Evolutionary conservation across 2,113 vertebrate genomes (phyloP).

Genomic region (Sakesphorus luctuosus): DNA sequence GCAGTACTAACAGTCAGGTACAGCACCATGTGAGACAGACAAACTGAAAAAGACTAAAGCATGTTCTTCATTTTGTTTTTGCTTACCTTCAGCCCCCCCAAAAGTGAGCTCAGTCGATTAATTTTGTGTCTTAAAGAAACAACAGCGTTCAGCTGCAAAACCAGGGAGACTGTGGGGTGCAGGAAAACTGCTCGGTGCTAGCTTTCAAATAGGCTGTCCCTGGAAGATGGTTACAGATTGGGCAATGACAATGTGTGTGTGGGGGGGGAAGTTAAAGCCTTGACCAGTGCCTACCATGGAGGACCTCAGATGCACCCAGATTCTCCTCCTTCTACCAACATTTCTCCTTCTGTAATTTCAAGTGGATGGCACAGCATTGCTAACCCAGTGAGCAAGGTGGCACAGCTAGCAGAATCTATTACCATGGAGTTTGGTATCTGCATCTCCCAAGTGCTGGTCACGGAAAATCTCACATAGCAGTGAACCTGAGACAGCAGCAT

Average conservation of each 20-base stretch:
- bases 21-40: not conserved
- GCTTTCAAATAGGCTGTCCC: not conserved
- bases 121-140: not conserved
- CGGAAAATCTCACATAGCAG: not conserved
- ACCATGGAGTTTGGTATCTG: not conserved
- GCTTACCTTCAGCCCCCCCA: not conserved
- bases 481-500: not conserved
- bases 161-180: too few relatives aligned
- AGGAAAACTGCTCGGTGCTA: not conserved
- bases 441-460: not conserved
- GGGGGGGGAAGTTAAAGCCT: not conserved
- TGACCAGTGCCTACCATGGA: rapidly evolving
- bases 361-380: not conserved
- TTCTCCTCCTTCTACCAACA: not conserved
- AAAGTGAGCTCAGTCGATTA: not conserved
- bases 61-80: not conserved
- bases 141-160: not conserved
- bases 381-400: not conserved
- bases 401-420: not conserved
- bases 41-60: not conserved
- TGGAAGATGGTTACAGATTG: not conserved
- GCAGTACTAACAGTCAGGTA: not conserved
- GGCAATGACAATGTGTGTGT: not conserved
- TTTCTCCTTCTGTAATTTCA: not conserved
- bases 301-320: not conserved